Evolutionary conservation across 92 coral and sea anemone species (phyloP).

Genomic region (Isaurus tuberculatus): DNA sequence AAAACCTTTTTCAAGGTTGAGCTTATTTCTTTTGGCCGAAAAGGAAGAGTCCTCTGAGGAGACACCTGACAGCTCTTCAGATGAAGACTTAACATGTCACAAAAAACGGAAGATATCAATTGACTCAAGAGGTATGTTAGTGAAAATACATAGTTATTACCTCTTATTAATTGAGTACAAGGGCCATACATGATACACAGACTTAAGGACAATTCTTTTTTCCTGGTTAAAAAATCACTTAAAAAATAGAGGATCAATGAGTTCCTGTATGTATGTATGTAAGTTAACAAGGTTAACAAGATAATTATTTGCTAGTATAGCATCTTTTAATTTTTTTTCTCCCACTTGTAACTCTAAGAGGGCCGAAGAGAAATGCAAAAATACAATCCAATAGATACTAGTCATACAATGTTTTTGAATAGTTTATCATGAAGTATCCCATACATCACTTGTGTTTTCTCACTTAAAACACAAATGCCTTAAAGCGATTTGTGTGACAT

Average conservation of each 20-base stretch:
- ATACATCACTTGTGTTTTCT: constrained; percentile 24
- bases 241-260: constrained; percentile 22
- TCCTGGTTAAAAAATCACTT: constrained; percentile 28
- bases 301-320: constrained; percentile 19
- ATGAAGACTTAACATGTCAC: constrained; percentile 30
- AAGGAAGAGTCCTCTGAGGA: constrained; percentile 30
- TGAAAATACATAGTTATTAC: constrained; percentile 3
- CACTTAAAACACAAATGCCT: constrained; percentile 18
- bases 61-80: constrained; percentile 32
- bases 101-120: constrained; percentile 6
- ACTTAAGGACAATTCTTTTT: constrained; percentile 23
- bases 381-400: constrained; percentile 20
- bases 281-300: constrained; percentile 7
- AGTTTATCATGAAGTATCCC: constrained; percentile 22
- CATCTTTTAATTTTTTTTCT: constrained; percentile 18
- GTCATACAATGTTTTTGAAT: constrained; percentile 15
- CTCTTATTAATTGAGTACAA: constrained; percentile 1
- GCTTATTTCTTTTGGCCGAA: background rate
- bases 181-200: constrained; percentile 25
- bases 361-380: constrained; percentile 17
- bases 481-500: constrained; percentile 13
- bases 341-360: constrained; percentile 19
- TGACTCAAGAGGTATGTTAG: constrained; percentile 20
- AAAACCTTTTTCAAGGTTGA: constrained; percentile 1
- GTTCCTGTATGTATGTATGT: constrained; percentile 12